Base-by-base conservation (phyloP, 2,888 invertebrate species). In the Quadriops clusia region DNA sequence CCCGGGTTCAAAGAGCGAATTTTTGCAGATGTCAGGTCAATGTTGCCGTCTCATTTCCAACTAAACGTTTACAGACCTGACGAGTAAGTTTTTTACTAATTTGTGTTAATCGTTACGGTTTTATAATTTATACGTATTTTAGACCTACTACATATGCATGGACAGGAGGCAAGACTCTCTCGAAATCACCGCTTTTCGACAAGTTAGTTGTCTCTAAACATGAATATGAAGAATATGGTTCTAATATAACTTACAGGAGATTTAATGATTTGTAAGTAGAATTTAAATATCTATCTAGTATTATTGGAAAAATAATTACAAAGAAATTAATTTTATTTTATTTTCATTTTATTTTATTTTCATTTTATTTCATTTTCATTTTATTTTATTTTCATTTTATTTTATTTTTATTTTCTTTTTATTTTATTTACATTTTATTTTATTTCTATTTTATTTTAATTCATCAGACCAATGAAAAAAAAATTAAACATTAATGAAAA, bases 191-290 rank as follows among this genome's bases (percentile, higher is more conserved):
- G 5, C 72, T 76, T 21, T 84, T 91, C 44, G 69, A 74, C 38
- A 73, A 70, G 1, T 67, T 73, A 44, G 63, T 82, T 37, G 75
- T 91, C 2, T 82, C 85, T 0, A 76, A 75, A 45, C 81, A 85
- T 42, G 83, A 91, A 46, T 95, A 89, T 56, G 89, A 91, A 39
- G 93, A 94, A 55, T 74, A 81, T 50, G 94, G 94, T 8, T 63
- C 69, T 18, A 54, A 54, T 21, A 56, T 69, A 24, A 73, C 73
- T 43, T 62, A 65, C 36, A 69, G 72, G 41, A 60, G 62, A 42
- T 72, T 70, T 48, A 68, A 68, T 36, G 54, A 63, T 26, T 68
- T 54, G 53, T 49, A 34, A 27, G 33, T 9, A 16, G n/a, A n/a
- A n/a, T n/a, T n/a, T n/a, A n/a, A n/a, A n/a, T n/a, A n/a, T n/a